These are phyloP conservation scores for Porites evermanni DNA, from an alignment of 92 coral and sea anemone species.

Conservation along the genomic window DNA sequence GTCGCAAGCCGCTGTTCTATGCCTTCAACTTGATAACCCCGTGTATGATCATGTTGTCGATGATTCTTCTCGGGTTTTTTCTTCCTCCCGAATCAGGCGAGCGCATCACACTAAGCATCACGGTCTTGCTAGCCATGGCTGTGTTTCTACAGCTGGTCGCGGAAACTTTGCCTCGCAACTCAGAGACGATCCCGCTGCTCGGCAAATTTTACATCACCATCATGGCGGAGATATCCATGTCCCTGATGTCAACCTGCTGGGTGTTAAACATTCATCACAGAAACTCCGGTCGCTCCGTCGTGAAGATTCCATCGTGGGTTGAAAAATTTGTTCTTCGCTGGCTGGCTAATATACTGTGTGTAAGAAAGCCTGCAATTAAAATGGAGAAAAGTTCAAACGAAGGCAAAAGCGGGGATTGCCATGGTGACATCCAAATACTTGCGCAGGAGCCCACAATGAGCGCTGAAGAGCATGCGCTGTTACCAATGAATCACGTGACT, in stretches of 20 bases:
- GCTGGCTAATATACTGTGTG: constrained; percentile 71
- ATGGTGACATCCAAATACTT: constrained; percentile 14
- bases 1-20: constrained; percentile 86
- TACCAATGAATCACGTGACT: constrained; percentile 66
- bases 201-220: constrained; percentile 90
- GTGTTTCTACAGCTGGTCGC: constrained; percentile 91
- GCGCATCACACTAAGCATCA: constrained; percentile 92
- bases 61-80: constrained; percentile 87
- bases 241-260: constrained; percentile 89
- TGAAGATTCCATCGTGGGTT: constrained; percentile 71
- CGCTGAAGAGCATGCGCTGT: constrained; percentile 61
- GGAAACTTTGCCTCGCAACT: constrained; percentile 89
- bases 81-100: constrained; percentile 97
- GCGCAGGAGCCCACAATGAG: constrained; percentile 12
- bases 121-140: constrained; percentile 92
- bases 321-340: constrained; percentile 69
- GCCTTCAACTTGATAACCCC: constrained; percentile 89
- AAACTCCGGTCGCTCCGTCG: constrained; percentile 74
- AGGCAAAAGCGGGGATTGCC: constrained; percentile 21
- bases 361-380: constrained; percentile 61
- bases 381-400: constrained; percentile 24
- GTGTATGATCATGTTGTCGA: constrained; percentile 82
- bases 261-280: constrained; percentile 85
- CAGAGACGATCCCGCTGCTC: constrained; percentile 85
- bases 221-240: constrained; percentile 87